Conservation (phyloP, 2,113 vertebrate genomes). For the Chaetura pelagica region DNA sequence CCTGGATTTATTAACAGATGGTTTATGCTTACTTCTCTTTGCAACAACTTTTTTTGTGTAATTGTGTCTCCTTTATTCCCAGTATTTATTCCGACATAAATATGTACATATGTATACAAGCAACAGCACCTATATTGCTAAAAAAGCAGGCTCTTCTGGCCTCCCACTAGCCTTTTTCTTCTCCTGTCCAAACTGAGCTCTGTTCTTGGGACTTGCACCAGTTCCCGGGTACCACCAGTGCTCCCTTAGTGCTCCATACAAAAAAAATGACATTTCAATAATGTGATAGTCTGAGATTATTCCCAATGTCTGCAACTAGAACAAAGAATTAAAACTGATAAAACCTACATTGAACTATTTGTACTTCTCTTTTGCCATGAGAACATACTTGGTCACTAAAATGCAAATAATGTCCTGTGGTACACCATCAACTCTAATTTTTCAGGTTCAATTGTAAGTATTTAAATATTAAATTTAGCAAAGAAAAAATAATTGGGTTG, state of each 20-base stretch:
- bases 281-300: not conserved
- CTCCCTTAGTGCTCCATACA: not conserved
- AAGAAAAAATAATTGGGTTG: not conserved
- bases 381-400: not conserved
- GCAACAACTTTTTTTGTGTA: not conserved
- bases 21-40: not conserved
- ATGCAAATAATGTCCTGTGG: not conserved
- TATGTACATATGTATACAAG: not conserved
- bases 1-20: not conserved
- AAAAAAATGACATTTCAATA: not conserved
- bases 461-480: not conserved
- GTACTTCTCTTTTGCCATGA: not conserved
- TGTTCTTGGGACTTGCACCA: not conserved
- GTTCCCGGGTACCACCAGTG: not conserved
- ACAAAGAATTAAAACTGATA: not conserved
- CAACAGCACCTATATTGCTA: not conserved
- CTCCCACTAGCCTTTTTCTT: not conserved
- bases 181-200: rapidly evolving
- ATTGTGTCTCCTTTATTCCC: not conserved
- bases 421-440: not conserved
- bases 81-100: not conserved
- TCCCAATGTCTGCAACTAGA: not conserved
- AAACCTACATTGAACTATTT: not conserved
- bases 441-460: not conserved
- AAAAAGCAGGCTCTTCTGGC: not conserved